Evolutionary conservation across 2,888 invertebrate genomes (phyloP), one percentile per base, ranked within the genome.

Genomic region (Parnassius smintheus): DNA sequence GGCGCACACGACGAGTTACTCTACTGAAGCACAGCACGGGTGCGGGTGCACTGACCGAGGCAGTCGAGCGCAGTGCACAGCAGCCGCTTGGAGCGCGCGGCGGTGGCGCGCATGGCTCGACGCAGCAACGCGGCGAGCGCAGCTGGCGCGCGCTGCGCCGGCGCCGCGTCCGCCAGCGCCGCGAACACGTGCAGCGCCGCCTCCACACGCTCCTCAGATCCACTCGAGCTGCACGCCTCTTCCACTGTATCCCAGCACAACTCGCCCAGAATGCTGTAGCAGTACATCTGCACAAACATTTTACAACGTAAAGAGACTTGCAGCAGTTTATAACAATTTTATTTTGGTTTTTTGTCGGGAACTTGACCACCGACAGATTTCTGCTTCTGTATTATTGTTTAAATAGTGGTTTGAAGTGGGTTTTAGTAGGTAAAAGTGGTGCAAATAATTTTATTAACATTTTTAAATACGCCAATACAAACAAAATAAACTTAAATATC

Each of bases 261-360:
- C 51, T 95, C 93, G 67, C 95, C 94, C n/a, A 98, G 87, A 8
- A 98, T 94, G 72, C 94, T 95, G 85, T 95, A 96, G 83, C 97
- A 97, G 82, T 98, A 97, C 93, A 96, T 95, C 96, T 96, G 80
- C 18, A 9, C 13, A 10, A 7, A 9, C 22, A 22, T 46, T 35
- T 35, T 35, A 35, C 7, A 35, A 44, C 44, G 11, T 44, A 10
- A 44, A 44, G 10, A 10, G 10, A 11, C 44, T 35, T 35, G 7
- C 7, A 35, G 35, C 4, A 7, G 35, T 7, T 35, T 35, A 35
- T 35, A 35, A 35, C 35, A 7, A 35, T 35, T 35, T 35, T 35
- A 35, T 35, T 3, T 35, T 7, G 35, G 35, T 35, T 2, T 35
- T 35, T 35, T 35, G 35, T 4, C 35, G 35, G 35, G 35, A 35